Base-by-base conservation (phyloP, 2,797 vertebrate genomes). In the Lates japonicus region DNA sequence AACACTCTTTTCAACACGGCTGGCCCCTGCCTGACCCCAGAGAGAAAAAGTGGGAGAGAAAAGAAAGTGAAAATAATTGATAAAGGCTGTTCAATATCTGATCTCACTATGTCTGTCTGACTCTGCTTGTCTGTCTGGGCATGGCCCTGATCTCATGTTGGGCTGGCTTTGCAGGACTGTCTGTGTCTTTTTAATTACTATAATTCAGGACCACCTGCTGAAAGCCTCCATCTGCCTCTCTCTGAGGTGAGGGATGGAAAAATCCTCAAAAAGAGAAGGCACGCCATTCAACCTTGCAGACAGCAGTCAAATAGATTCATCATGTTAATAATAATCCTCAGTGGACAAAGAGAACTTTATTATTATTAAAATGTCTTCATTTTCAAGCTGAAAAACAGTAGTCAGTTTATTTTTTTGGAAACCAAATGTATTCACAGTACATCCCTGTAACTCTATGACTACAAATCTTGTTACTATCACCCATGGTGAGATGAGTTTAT, bases 171-270 rank as follows among this genome's bases (percentile, higher is more conserved):
- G 42, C 78, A 49, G 63, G 78, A 60, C 64, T 33, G 76, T 82
- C 87, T 78, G 78, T 85, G 81, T 85, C 84, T 81, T 85, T 92
- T 88, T 93, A 91, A 92, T 92, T 87, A 86, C 83, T 80, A 70
- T 85, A 85, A 91, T 87, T 84, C 81, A 78, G 76, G 76, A 84
- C 90, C 80, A 39, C 89, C 89, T 25, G 60, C 88, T 73, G 84
- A 81, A 90, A 3, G 75, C 74, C 63, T 88, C 90, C 88, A 89
- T 94, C 90, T 91, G 91, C 70, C 80, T 71, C 76, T 76, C 75
- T 90, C 61, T 59, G 84, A 88, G 86, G 81, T 85, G 74, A 91
- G 63, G 82, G 71, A 81, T 63, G 51, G 37, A 80, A 82, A 80
- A 78, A 73, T 49, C 69, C 55, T 73, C 1, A 42, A 74, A 46